Evolutionary conservation across 2,113 vertebrate species (phyloP).

Genomic region (Gavia stellata): DNA sequence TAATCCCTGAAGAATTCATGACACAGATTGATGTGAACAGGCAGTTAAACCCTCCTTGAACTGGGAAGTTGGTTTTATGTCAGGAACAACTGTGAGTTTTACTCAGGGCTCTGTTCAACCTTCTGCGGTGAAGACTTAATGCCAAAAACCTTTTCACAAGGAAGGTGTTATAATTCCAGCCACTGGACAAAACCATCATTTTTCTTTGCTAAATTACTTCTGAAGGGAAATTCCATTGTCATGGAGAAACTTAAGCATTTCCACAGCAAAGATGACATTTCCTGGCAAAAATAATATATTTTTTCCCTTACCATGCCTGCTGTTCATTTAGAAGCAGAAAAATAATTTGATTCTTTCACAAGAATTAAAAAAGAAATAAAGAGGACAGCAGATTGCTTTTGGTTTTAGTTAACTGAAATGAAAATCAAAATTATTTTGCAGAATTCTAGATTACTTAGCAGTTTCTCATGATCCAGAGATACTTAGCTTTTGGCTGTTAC

Average conservation of each 20-base stretch:
- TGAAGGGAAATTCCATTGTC: constrained; percentile 45
- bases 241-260: constrained; percentile 41
- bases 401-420: not conserved
- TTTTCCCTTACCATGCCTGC: not conserved
- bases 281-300: not conserved
- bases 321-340: not conserved
- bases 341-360: not conserved
- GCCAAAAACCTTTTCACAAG: not conserved
- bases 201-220: constrained; percentile 14
- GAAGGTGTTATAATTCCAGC: constrained; percentile 43
- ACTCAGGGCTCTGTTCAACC: not conserved
- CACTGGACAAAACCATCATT: not conserved
- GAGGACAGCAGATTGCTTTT: not conserved
- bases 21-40: not conserved
- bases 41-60: constrained; percentile 17
- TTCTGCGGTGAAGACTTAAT: constrained; percentile 8
- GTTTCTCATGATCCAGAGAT: not conserved
- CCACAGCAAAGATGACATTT: constrained; percentile 42
- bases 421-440: not conserved
- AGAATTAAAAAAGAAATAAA: not conserved
- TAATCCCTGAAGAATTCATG: not conserved
- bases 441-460: not conserved
- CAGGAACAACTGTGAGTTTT: constrained; percentile 19
- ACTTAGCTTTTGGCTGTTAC: not conserved
- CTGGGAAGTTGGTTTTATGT: not conserved